These are phyloP conservation scores for Cyprinella venusta DNA, from an alignment of 2,797 vertebrate genomes.

Conservation along the genomic window DNA sequence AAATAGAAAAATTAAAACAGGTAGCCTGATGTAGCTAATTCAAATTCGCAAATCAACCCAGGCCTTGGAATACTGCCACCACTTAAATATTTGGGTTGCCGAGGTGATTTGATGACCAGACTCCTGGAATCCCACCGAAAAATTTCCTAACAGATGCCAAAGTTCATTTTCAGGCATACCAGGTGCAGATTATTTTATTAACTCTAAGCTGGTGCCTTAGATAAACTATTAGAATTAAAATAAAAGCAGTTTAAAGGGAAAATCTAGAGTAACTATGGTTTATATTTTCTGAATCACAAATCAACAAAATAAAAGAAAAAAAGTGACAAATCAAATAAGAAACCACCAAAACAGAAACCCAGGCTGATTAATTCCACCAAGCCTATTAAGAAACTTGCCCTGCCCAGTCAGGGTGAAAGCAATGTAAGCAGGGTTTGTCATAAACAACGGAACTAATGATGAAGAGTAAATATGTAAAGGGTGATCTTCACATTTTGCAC, in stretches of 20 bases:
- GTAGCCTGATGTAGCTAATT: conserved; percentile 69
- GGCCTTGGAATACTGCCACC: conserved; percentile 59
- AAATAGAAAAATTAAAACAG: background rate
- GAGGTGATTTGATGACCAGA: conserved; percentile 60
- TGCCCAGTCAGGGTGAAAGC: background rate
- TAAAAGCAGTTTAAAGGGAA: background rate
- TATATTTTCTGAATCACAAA: background rate
- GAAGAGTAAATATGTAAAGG: background rate
- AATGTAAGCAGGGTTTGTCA: background rate
- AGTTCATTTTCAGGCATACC: background rate
- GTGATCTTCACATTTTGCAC: background rate
- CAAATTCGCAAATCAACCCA: conserved; percentile 55
- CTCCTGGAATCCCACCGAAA: conserved; percentile 62
- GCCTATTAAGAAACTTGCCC: background rate
- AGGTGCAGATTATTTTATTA: background rate
- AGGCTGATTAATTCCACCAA: background rate
- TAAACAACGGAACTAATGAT: background rate
- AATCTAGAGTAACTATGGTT: background rate
- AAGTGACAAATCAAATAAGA: background rate
- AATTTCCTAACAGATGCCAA: conserved; percentile 60
- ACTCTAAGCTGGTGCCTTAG: background rate
- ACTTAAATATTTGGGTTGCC: conserved; percentile 74
- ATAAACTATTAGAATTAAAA: background rate
- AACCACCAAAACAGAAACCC: background rate
- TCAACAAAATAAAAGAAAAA: too few relatives aligned